phyloP scores from a whole-genome alignment of 2,888 invertebrate genomes.

The Brachypterus glaber region DNA sequence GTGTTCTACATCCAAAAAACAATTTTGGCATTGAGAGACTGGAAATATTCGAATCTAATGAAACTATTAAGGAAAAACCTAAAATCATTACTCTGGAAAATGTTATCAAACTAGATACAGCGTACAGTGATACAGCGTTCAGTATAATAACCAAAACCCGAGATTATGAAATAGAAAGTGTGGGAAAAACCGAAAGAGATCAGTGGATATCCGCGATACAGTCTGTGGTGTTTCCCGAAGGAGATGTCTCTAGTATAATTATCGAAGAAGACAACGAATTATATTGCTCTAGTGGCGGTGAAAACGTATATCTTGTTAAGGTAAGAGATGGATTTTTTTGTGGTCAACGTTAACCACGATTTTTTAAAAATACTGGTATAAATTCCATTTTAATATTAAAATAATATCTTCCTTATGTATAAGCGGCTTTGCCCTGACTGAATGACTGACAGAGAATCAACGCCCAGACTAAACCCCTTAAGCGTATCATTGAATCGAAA shows the following conservation, averaged over 20 bases:
- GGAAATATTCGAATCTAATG: conserved; percentile 68
- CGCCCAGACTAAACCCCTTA: too few species aligned
- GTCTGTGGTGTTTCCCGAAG: conserved; percentile 69
- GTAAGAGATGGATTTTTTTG: too few species aligned
- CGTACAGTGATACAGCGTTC: conserved; percentile 48
- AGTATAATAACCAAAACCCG: conserved; percentile 67
- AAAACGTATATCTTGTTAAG: conserved; percentile 42
- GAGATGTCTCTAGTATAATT: conserved; percentile 43
- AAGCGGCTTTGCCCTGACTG: too few species aligned
- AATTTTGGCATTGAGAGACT: conserved; percentile 77
- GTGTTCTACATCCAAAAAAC: conserved; percentile 69
- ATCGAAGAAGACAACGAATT: conserved; percentile 82
- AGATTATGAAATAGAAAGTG: conserved; percentile 51
- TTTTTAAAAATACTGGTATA: neutral
- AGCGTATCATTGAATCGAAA: too few species aligned
- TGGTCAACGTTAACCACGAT: neutral
- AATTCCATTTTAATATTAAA: neutral
- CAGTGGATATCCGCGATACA: conserved; percentile 75
- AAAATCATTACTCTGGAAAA: conserved; percentile 73
- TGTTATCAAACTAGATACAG: conserved; percentile 59
- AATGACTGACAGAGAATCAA: too few species aligned
- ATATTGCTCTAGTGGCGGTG: conserved; percentile 78
- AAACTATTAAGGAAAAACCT: conserved; percentile 44
- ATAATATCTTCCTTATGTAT: neutral
- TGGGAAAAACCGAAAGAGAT: conserved; percentile 58